Conservation (phyloP, 2,888 invertebrate genomes). For the Spialia ferax region DNA sequence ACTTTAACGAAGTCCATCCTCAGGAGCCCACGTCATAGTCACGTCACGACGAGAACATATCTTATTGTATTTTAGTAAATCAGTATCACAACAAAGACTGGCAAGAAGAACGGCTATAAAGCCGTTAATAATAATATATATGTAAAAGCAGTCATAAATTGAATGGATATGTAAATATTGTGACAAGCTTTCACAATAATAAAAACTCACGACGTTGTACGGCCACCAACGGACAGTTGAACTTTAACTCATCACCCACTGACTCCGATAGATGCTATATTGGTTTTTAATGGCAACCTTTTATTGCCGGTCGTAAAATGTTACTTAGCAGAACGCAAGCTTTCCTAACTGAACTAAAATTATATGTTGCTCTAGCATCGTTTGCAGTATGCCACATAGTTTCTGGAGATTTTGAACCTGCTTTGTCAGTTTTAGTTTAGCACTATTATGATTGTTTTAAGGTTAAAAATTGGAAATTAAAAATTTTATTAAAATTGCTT, state of each 20-base stretch:
- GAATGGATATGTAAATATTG: conserved; percentile 49
- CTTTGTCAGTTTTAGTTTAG: background rate
- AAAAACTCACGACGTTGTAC: conserved; percentile 47
- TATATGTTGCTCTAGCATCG: conserved; percentile 5
- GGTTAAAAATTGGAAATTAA: background rate
- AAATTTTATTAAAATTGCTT: background rate
- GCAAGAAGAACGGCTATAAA: conserved; percentile 12
- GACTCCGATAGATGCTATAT: conserved; percentile 46
- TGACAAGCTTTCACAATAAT: conserved; percentile 53
- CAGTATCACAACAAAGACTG: conserved; percentile 10
- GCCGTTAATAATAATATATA: conserved; percentile 5
- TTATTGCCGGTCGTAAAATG: conserved; percentile 50
- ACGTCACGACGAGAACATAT: too few relatives aligned
- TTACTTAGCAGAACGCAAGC: conserved; percentile 38
- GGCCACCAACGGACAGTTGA: conserved; percentile 54
- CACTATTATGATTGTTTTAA: background rate
- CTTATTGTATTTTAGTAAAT: background rate
- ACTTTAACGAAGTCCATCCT: too few relatives aligned
- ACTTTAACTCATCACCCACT: conserved; percentile 53
- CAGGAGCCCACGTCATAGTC: too few relatives aligned
- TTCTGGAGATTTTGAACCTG: background rate
- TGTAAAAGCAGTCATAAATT: conserved; percentile 43
- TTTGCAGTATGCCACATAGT: conserved; percentile 1
- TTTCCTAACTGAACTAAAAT: conserved; percentile 23
- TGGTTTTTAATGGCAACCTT: conserved; percentile 52